Base-by-base conservation (phyloP, 2,888 invertebrate species). In the Amphimallon solstitiale region DNA sequence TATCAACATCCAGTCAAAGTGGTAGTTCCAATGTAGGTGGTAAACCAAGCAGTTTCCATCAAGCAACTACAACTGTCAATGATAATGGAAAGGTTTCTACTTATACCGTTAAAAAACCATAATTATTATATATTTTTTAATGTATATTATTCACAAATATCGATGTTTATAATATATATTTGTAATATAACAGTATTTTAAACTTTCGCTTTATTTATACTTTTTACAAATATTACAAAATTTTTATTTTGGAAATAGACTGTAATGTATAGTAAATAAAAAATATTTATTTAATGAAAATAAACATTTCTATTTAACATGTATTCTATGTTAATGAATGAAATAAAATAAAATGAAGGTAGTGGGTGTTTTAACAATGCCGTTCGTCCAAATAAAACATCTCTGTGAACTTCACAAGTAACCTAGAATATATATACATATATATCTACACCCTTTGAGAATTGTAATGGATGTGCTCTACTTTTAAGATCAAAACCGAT, bases 81-180 rank as follows among this genome's bases (percentile, higher is more conserved):
- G 88, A 92, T 73, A 92, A 93, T 76, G 93, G 93, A 68, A 89
- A 88, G 77, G 76, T 92, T 43, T 87, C 88, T 62, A 85, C 85
- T 49, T 90, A 90, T 75, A 84, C 84, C 37, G 86, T 88, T 3
- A 78, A 80, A 56, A 82, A 82, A 71, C 84, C 82, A 12, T 78
- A 72, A 76, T 52, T 62, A 68, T 17, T 56, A 1, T 15, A 51
- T 23, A 29, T 14, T 15, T 51, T 51, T 51, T 43, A 19, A 6
- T 9, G n/a, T 56, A 17, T 54, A n/a, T 17, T 54, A 37, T 56
- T 45, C 3, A 21, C 14, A 29, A 23, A 43, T 29, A 40, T 23
- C 1, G 4, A 43, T 23, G 29, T 40, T 29, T 43, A 56, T 19
- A 3, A 5, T 9, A 19, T 40, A 43, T 56, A 14, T 54, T 1